These are phyloP conservation scores for Chrysopilus asiliformis DNA, from an alignment of 2,888 invertebrate species.

Conservation along the genomic window DNA sequence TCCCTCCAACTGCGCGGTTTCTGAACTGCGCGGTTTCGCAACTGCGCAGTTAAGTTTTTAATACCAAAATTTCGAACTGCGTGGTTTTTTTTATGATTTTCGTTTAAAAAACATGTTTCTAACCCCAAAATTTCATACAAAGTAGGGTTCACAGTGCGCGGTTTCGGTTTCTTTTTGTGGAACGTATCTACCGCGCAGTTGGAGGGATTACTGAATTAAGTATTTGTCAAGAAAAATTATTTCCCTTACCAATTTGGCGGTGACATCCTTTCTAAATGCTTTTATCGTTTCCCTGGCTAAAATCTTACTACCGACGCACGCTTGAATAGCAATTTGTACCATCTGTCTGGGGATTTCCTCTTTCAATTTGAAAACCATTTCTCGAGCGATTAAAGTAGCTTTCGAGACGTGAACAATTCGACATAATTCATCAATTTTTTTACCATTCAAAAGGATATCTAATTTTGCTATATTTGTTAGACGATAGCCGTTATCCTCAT, in stretches of 20 bases:
- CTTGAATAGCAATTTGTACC: slow-evolving; percentile 80
- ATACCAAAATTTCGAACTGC: no score
- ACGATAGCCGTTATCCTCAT: slow-evolving; percentile 77
- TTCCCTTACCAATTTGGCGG: slow-evolving; percentile 80
- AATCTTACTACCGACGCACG: slow-evolving; percentile 61
- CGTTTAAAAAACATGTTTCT: no score
- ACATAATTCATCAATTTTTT: slow-evolving; percentile 68
- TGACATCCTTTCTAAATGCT: slow-evolving; percentile 82
- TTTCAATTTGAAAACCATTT: slow-evolving; percentile 59
- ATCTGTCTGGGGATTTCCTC: slow-evolving; percentile 82
- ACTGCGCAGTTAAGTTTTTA: no score
- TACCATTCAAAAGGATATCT: slow-evolving; percentile 57
- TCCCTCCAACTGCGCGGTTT: no score
- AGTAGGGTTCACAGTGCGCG: no score
- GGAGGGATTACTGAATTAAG: no score
- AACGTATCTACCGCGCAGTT: no score
- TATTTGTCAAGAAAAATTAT: no score
- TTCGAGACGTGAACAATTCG: slow-evolving; percentile 64
- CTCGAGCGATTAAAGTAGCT: slow-evolving; percentile 48
- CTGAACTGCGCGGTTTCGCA: no score
- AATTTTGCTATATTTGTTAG: slow-evolving; percentile 66
- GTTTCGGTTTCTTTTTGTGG: no score
- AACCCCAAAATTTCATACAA: no score
- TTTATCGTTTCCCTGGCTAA: slow-evolving; percentile 75
- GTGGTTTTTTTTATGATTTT: no score